Percentiles rank a stretch among this genome's conserved stretches.
These are phyloP conservation scores for Crocidura indochinensis DNA, from an alignment of 2,797 vertebrate genomes.

Conservation along the genomic window DNA sequence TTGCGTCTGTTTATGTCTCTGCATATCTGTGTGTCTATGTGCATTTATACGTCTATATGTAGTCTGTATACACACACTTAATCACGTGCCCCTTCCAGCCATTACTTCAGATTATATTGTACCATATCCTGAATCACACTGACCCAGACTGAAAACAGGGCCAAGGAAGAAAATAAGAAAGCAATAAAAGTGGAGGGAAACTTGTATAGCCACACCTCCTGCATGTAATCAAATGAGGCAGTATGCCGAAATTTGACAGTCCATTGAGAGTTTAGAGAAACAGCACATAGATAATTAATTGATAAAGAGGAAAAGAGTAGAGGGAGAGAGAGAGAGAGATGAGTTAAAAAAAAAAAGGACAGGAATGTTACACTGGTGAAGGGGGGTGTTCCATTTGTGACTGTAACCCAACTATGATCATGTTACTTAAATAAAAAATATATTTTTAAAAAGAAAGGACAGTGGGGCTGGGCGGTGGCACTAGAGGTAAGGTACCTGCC, in stretches of 20 bases:
- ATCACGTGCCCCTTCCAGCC: neutral
- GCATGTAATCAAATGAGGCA: neutral
- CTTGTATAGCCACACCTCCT: no score
- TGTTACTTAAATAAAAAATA: no score
- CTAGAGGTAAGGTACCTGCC: no score
- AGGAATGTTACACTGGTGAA: no score
- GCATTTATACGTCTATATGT: neutral
- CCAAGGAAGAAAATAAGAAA: constrained; percentile 8
- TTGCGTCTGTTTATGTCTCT: neutral
- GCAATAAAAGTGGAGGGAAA: neutral
- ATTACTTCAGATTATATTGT: neutral
- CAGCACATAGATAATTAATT: neutral
- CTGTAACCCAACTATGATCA: no score
- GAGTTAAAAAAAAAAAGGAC: neutral
- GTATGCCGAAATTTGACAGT: neutral
- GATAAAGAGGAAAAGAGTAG: neutral
- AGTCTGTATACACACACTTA: neutral
- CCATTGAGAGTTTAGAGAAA: neutral
- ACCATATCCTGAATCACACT: neutral
- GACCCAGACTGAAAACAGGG: neutral
- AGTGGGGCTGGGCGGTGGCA: no score
- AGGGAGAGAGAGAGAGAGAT: neutral
- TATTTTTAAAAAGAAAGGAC: neutral
- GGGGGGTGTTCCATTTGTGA: no score
- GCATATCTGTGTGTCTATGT: neutral